Percentiles rank a stretch among this genome's conserved stretches.
phyloP scores from a whole-genome alignment of 2,113 vertebrate genomes.

The Nycticebus coucang region DNA sequence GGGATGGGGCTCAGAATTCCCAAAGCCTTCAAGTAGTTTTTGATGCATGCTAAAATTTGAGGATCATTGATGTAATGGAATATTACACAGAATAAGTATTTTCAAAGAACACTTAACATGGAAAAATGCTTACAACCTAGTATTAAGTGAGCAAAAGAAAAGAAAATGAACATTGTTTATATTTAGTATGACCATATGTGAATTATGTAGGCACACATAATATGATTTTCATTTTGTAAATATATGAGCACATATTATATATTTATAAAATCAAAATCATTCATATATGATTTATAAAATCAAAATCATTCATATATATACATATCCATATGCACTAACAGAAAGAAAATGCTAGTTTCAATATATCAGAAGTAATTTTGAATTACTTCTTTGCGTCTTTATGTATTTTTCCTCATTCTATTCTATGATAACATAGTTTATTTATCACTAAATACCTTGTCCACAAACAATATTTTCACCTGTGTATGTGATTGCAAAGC shows the following conservation, averaged over 20 bases:
- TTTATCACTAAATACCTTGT: neutral
- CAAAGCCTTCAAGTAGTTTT: neutral
- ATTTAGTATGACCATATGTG: neutral
- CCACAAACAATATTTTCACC: neutral
- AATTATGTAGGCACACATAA: neutral
- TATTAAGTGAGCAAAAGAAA: neutral
- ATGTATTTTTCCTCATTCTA: slow-evolving; percentile 10
- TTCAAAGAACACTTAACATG: neutral
- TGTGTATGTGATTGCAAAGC: neutral
- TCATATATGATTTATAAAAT: neutral
- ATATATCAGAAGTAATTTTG: neutral
- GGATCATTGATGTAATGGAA: neutral
- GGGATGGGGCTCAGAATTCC: neutral
- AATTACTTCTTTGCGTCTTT: slow-evolving; percentile 9
- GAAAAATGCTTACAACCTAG: neutral
- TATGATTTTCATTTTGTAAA: slow-evolving; percentile 19
- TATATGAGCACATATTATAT: neutral
- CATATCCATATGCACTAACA: neutral
- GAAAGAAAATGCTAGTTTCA: neutral
- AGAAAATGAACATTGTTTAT: neutral
- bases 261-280: neutral
- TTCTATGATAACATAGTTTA: neutral
- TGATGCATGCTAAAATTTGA: neutral
- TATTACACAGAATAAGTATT: neutral
- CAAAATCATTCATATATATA: neutral